Evolutionary conservation across 2,113 vertebrate genomes (phyloP).

Genomic region (Dermatemys mawii): DNA sequence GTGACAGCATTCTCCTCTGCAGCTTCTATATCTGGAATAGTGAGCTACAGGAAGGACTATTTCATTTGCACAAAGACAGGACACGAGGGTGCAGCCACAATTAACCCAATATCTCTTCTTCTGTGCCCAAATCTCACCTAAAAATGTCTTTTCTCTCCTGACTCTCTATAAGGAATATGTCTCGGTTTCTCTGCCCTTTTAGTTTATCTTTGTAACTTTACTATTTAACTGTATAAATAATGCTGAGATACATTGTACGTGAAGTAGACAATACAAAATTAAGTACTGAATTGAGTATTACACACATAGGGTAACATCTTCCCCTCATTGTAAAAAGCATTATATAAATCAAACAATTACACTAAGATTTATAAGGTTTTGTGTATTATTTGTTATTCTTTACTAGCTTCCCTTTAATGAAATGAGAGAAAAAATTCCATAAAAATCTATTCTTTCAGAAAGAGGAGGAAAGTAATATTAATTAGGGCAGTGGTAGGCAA

Average conservation of each 20-base stretch:
- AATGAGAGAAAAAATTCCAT: background rate
- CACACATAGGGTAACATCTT: background rate
- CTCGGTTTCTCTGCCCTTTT: background rate
- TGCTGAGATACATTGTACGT: background rate
- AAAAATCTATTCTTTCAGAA: background rate
- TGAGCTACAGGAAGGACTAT: no score
- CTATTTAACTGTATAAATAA: background rate
- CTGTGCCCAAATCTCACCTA: background rate
- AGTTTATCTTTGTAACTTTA: background rate
- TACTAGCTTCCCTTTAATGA: slow-evolving; percentile 18
- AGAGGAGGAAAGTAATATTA: background rate
- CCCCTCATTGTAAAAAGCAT: background rate
- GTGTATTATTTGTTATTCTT: slow-evolving; percentile 18
- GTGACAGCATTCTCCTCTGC: background rate
- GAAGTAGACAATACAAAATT: slow-evolving; percentile 9
- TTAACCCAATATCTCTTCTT: background rate
- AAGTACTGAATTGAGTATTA: background rate
- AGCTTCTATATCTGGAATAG: accelerated
- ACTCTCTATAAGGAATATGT: accelerated
- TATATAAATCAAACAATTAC: background rate
- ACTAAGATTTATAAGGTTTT: background rate
- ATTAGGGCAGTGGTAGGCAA: background rate
- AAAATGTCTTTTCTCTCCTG: background rate
- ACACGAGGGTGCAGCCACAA: accelerated
- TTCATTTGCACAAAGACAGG: background rate